Conservation (phyloP, 2,797 vertebrate species). For the Apogon talboti region DNA sequence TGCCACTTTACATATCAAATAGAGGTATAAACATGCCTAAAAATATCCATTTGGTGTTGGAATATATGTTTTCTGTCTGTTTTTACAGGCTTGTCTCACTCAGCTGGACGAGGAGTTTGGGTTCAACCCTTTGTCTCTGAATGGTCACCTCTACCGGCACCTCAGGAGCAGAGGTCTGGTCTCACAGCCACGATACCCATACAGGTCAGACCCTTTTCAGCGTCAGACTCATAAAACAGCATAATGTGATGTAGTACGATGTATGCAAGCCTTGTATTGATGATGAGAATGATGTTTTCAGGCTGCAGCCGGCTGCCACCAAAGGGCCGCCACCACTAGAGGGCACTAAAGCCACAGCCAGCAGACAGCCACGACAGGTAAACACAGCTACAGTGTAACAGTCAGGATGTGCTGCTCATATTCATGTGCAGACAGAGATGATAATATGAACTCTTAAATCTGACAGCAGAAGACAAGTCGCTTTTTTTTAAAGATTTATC, state of each 20-base stretch:
- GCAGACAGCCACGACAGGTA: slow-evolving; percentile 65
- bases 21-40: too few relatives aligned
- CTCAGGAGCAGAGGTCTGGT: slow-evolving; percentile 59
- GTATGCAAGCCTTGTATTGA: not conserved
- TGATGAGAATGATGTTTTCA: slow-evolving; percentile 30
- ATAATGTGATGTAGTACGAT: not conserved
- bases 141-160: slow-evolving; percentile 68
- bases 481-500: too few relatives aligned
- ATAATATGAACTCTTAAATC: not conserved
- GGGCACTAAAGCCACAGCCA: slow-evolving; percentile 47
- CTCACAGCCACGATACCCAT: slow-evolving; percentile 63
- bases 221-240: too few relatives aligned
- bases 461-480: not conserved
- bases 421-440: not conserved
- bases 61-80: slow-evolving; percentile 3
- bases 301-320: slow-evolving; percentile 49
- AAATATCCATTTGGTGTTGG: too few relatives aligned
- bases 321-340: slow-evolving; percentile 50
- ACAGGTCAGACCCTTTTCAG: slow-evolving; percentile 54
- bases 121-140: slow-evolving; percentile 73
- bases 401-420: not conserved
- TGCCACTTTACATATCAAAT: too few relatives aligned
- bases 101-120: slow-evolving; percentile 70
- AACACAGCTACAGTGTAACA: slow-evolving; percentile 21
- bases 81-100: slow-evolving; percentile 61